These are phyloP conservation scores for Anticlea derivata DNA, from an alignment of 2,888 invertebrate genomes.

Conservation along the genomic window DNA sequence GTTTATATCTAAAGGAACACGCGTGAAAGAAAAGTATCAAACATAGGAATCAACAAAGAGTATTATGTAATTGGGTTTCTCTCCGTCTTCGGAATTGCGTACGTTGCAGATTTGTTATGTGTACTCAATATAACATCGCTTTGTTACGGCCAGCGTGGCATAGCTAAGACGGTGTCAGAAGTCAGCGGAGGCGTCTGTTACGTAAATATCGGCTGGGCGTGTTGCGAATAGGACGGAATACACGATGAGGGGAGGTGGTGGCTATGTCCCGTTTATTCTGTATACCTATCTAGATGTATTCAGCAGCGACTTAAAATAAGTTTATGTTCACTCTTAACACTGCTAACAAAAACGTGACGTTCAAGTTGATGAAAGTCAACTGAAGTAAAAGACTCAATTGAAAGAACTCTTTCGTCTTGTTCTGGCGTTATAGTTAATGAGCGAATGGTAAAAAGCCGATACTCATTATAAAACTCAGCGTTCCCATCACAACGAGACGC, in stretches of 20 bases:
- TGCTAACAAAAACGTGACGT: constrained; percentile 45
- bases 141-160: constrained; percentile 56
- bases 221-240: constrained; percentile 79
- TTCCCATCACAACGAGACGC: constrained; percentile 38
- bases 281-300: constrained; percentile 65
- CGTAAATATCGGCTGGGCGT: constrained; percentile 80
- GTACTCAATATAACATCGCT: constrained; percentile 56
- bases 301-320: constrained; percentile 63
- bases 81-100: constrained; percentile 43
- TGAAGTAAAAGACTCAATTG: constrained; percentile 22
- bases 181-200: constrained; percentile 74
- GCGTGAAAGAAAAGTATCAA: constrained; percentile 26
- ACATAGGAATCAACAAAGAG: constrained; percentile 41
- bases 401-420: constrained; percentile 23
- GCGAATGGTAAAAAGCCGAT: constrained; percentile 40
- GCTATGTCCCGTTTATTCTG: constrained; percentile 66
- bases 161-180: constrained; percentile 68
- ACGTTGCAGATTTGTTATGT: constrained; percentile 58
- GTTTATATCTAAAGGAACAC: constrained; percentile 16
- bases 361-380: constrained; percentile 36
- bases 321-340: constrained; percentile 52
- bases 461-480: constrained; percentile 46
- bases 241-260: constrained; percentile 71
- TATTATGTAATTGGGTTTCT: constrained; percentile 54
- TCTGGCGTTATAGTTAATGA: constrained; percentile 30